Conservation (phyloP, 2,797 vertebrate genomes). For the Thaleichthys pacificus region DNA sequence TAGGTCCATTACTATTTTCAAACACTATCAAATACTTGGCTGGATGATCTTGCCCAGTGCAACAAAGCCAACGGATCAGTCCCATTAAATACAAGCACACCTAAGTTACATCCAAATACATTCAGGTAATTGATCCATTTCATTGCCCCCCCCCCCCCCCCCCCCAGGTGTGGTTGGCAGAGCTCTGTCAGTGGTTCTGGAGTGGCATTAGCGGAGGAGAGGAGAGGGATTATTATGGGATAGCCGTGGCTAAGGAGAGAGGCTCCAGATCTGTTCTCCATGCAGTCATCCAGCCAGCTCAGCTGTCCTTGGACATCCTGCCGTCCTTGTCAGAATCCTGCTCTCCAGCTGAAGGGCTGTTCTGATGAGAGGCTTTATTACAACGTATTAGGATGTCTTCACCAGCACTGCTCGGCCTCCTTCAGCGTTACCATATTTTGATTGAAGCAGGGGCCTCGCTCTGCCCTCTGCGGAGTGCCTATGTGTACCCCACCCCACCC, state of each 20-base stretch:
- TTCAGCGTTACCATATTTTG: too few species aligned
- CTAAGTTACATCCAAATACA: not conserved
- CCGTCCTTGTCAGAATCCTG: not conserved
- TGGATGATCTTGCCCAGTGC: too few species aligned
- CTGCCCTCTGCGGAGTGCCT: not conserved
- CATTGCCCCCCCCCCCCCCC: not conserved
- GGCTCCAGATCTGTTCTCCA: not conserved
- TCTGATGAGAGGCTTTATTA: not conserved
- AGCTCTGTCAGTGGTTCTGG: not conserved
- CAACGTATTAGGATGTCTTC: not conserved
- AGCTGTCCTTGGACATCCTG: not conserved
- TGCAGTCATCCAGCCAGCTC: not conserved
- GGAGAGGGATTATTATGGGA: not conserved
- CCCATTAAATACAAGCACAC: not conserved
- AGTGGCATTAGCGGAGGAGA: not conserved
- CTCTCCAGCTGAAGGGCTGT: not conserved
- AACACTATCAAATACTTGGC: too few species aligned
- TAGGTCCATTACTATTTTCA: too few species aligned
- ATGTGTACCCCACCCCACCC: constrained; percentile 14
- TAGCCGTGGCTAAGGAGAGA: not conserved
- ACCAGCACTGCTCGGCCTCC: too few species aligned
- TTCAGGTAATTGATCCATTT: not conserved
- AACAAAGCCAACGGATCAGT: not conserved
- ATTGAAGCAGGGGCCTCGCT: not conserved
- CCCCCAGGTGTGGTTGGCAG: not conserved